Percentiles rank a stretch among this genome's conserved stretches.
Evolutionary conservation across 2,113 vertebrate species (phyloP).

Genomic region (Chamaetylas fuelleborni): DNA sequence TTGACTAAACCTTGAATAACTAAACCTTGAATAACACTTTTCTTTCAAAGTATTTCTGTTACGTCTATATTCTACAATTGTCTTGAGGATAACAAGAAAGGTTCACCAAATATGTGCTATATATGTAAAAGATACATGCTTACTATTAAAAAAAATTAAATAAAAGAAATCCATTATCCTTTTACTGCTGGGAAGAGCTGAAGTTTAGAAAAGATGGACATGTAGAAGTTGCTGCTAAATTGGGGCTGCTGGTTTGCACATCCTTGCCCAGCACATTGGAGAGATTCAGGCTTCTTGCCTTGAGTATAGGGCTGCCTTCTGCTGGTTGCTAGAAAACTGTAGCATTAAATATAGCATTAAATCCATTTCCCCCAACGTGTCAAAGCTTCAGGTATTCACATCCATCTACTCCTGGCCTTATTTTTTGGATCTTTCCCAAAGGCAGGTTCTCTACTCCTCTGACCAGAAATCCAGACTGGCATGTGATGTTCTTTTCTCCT

Average conservation of each 20-base stretch:
- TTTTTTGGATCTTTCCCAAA: neutral
- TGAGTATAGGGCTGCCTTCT: neutral
- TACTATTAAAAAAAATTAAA: neutral
- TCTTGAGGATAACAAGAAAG: neutral
- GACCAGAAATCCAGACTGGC: neutral
- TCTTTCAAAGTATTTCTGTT: neutral
- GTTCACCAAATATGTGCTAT: neutral
- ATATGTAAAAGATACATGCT: neutral
- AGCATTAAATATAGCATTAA: neutral
- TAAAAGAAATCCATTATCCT: neutral
- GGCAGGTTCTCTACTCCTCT: neutral
- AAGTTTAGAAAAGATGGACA: neutral
- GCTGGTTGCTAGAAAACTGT: neutral
- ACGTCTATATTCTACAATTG: rapidly evolving
- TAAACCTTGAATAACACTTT: neutral
- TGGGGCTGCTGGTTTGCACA: rapidly evolving
- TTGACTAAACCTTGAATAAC: too few species aligned
- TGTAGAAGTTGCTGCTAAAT: neutral
- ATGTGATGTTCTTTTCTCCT: neutral
- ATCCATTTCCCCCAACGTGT: neutral
- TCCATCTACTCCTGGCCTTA: neutral
- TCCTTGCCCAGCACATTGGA: neutral
- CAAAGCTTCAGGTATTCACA: neutral
- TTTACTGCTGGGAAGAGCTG: neutral
- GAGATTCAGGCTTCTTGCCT: neutral